Conservation (phyloP, 2,888 invertebrate genomes). For the Hypsopygia costalis region DNA sequence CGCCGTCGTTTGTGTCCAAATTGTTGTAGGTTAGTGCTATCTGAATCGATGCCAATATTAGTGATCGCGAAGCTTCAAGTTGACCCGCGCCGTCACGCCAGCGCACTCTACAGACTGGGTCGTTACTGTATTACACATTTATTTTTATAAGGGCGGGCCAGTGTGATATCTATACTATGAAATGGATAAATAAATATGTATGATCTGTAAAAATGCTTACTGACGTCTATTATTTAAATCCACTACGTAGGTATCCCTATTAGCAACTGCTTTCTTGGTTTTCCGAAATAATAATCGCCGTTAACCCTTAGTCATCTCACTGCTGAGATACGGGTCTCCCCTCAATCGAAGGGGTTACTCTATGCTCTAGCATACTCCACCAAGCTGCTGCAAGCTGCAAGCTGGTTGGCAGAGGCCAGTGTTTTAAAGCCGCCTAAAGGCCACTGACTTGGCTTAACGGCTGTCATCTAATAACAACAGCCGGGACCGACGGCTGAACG, state of each 20-base stretch:
- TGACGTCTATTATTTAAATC: constrained; percentile 43
- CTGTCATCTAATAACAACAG: too few species aligned
- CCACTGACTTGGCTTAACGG: too few species aligned
- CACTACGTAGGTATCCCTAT: not conserved
- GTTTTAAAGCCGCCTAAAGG: too few species aligned
- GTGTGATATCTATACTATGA: constrained; percentile 81
- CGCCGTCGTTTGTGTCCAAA: constrained; percentile 64
- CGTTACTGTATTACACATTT: constrained; percentile 77
- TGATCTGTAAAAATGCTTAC: constrained; percentile 78
- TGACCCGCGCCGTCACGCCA: constrained; percentile 55
- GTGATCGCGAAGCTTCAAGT: constrained; percentile 33
- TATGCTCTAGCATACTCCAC: too few species aligned
- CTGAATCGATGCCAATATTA: constrained; percentile 64
- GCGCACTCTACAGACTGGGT: constrained; percentile 55
- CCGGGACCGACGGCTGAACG: too few species aligned
- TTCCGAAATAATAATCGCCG: too few species aligned
- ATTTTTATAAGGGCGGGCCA: constrained; percentile 81
- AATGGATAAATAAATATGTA: constrained; percentile 80
- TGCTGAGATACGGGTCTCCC: too few species aligned
- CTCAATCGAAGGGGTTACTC: too few species aligned
- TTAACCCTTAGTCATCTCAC: too few species aligned
- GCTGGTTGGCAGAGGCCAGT: too few species aligned
- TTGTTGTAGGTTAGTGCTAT: constrained; percentile 64
- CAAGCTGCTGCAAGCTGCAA: too few species aligned
- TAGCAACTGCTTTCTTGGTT: too few species aligned